phyloP scores from a whole-genome alignment of 2,888 invertebrate species.

The Morinoia aosen region DNA sequence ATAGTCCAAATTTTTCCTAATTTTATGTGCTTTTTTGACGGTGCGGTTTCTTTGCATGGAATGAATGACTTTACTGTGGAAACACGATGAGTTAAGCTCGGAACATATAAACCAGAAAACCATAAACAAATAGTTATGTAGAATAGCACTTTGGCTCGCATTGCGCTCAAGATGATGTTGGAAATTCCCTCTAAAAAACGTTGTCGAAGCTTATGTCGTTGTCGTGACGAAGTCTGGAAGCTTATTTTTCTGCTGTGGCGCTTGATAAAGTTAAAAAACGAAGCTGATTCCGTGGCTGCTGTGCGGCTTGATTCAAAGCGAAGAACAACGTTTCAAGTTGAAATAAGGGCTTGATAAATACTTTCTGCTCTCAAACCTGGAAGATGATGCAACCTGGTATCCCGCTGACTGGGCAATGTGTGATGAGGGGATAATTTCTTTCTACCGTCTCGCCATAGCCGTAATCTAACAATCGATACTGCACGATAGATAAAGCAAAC shows the following conservation, averaged over 20 bases:
- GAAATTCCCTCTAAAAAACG: not conserved
- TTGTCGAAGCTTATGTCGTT: no score
- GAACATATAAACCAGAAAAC: not conserved
- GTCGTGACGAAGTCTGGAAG: not conserved
- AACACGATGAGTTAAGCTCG: not conserved
- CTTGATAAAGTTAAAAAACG: not conserved
- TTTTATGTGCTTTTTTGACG: not conserved
- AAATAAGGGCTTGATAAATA: not conserved
- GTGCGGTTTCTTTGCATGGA: not conserved
- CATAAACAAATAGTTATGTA: not conserved
- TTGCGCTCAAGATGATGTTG: not conserved
- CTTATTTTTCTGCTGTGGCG: not conserved
- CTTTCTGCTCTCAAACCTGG: not conserved
- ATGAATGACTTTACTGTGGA: not conserved
- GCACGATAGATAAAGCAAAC: not conserved
- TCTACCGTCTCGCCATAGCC: not conserved
- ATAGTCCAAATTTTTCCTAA: not conserved
- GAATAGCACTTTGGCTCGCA: not conserved
- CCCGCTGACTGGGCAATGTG: not conserved
- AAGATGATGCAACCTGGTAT: not conserved
- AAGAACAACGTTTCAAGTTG: not conserved
- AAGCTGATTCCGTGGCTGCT: not conserved
- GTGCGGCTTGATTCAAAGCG: not conserved
- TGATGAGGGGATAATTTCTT: not conserved
- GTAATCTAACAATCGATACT: constrained; percentile 4